Conservation (phyloP, 2,113 vertebrate species). For the Calyptommatus sinebrachiatus region DNA sequence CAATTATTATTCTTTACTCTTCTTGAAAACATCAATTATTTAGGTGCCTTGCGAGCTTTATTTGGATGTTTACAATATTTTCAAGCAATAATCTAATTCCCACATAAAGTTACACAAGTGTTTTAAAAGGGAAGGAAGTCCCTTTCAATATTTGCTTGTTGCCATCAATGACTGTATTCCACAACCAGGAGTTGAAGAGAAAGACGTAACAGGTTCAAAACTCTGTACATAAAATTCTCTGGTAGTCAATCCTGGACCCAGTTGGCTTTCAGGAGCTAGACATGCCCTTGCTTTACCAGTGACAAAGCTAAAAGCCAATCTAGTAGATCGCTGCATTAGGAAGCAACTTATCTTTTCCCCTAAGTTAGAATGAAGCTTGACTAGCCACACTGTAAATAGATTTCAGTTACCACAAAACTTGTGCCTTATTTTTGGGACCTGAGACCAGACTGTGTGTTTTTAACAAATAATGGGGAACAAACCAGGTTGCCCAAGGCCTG, state of each 20-base stretch:
- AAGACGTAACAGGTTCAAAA: too few relatives aligned
- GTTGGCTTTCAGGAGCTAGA: neutral
- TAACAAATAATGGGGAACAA: too few relatives aligned
- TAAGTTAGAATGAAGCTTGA: neutral
- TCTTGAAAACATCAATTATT: neutral
- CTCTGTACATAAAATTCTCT: neutral
- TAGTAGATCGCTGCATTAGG: neutral
- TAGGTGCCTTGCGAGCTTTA: neutral
- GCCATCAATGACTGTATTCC: neutral
- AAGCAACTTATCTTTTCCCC: neutral
- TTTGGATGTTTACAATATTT: conserved; percentile 7
- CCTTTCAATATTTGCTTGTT: neutral
- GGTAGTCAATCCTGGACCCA: neutral
- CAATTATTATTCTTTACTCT: conserved; percentile 9
- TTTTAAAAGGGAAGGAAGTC: neutral
- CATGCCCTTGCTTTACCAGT: neutral
- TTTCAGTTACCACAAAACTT: neutral
- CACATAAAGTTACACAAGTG: neutral
- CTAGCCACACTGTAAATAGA: neutral
- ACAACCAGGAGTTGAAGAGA: neutral
- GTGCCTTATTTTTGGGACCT: neutral
- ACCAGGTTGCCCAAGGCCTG: neutral
- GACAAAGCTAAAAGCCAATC: neutral
- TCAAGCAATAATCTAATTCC: neutral
- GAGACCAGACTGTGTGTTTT: neutral